These are phyloP conservation scores for Peucedramus taeniatus DNA, from an alignment of 2,113 vertebrate genomes.

Conservation along the genomic window DNA sequence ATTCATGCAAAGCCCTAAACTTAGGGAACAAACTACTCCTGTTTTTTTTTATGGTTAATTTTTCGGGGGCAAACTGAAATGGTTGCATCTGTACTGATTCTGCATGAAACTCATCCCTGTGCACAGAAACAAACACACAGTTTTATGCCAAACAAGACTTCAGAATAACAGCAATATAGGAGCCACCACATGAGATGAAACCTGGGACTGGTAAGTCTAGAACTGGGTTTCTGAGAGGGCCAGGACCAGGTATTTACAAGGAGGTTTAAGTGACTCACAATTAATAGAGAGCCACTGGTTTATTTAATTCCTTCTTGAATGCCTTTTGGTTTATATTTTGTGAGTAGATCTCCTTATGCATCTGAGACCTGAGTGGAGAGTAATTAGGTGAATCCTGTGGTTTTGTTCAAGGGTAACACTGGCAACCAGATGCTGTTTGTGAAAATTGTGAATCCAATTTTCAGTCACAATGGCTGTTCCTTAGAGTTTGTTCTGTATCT, in stretches of 20 bases:
- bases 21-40: not conserved
- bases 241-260: not conserved
- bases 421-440: not conserved
- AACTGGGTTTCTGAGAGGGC: not conserved
- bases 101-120: not conserved
- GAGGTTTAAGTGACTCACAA: not conserved
- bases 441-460: not conserved
- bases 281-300: not conserved
- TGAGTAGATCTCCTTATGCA: not conserved
- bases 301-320: not conserved
- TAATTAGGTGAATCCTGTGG: not conserved
- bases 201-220: accelerated
- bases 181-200: not conserved
- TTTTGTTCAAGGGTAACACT: not conserved
- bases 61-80: not conserved
- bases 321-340: not conserved
- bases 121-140: not conserved
- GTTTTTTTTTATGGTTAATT: not conserved
- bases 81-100: not conserved
- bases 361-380: not conserved
- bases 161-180: not conserved
- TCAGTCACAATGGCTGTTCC: not conserved
- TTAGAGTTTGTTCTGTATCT: not conserved
- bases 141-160: not conserved
- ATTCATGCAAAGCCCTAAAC: not conserved